Percentiles rank a stretch among this genome's conserved stretches.
Conservation (phyloP, 37 sponge, comb jelly and placozoan species). For the Aphrocallistes beatrix region DNA sequence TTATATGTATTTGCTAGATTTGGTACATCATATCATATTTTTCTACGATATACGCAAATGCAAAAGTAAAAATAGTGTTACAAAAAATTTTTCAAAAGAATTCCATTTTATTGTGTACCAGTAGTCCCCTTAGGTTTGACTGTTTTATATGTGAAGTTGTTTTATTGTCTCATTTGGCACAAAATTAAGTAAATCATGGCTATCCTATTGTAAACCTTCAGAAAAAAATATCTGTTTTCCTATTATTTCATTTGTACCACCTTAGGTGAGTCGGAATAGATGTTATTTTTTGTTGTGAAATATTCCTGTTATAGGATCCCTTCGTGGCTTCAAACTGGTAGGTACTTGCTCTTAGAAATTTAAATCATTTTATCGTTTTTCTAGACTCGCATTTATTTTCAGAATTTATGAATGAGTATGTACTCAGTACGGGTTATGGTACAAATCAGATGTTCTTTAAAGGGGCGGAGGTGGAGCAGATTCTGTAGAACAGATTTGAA, state of each 20-base stretch:
- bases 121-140: background rate
- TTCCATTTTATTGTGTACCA: background rate
- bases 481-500: background rate
- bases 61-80: background rate
- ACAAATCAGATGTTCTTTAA: background rate
- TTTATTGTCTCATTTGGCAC: conserved; percentile 52
- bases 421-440: background rate
- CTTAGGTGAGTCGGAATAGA: no score
- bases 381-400: background rate
- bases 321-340: background rate
- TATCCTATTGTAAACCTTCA: conserved; percentile 62
- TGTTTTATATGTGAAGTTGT: background rate
- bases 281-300: no score
- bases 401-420: background rate
- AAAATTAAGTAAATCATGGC: conserved; percentile 74
- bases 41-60: conserved; percentile 56
- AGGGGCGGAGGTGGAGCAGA: background rate
- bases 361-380: background rate
- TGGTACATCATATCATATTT: conserved; percentile 77
- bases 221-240: background rate
- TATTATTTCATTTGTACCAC: background rate
- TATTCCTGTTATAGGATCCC: background rate
- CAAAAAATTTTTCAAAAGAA: background rate
- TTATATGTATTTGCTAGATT: no score
- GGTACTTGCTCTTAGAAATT: background rate